Conservation (phyloP, 2,888 invertebrate species). For the Alcis repandata region DNA sequence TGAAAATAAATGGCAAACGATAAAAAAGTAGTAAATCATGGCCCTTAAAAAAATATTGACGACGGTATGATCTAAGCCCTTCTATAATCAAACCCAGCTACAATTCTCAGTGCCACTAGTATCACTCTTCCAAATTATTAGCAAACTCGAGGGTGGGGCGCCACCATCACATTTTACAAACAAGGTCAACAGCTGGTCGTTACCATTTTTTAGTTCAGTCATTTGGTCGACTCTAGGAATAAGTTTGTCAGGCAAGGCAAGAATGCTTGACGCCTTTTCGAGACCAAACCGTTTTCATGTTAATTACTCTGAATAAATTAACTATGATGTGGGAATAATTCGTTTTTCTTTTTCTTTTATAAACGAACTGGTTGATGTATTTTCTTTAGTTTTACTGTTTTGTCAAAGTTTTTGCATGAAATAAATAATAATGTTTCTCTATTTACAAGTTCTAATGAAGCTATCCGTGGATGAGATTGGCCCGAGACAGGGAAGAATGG, state of each 20-base stretch:
- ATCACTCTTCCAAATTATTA: too few relatives aligned
- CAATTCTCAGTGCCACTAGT: not conserved
- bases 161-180: too few relatives aligned
- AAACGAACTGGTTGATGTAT: not conserved
- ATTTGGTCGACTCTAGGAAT: too few relatives aligned
- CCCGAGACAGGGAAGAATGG: too few relatives aligned
- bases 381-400: not conserved
- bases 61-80: not conserved
- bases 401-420: not conserved
- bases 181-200: too few relatives aligned
- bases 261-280: conserved; percentile 33
- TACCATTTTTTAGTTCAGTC: not conserved
- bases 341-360: conserved; percentile 14
- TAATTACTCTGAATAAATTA: conserved; percentile 32
- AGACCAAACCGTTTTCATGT: conserved; percentile 25
- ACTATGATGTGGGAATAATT: conserved; percentile 18
- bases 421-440: too few relatives aligned
- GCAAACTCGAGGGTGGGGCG: too few relatives aligned
- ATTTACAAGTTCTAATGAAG: too few relatives aligned
- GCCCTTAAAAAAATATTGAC: too few relatives aligned
- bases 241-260: not conserved
- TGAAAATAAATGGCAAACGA: too few relatives aligned
- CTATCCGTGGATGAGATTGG: too few relatives aligned
- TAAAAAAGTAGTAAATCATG: too few relatives aligned
- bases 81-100: conserved; percentile 1